Evolutionary conservation across 2,888 invertebrate genomes (phyloP), one percentile per base, ranked within the genome.

Genomic region (Drosophila fungiperda): DNA sequence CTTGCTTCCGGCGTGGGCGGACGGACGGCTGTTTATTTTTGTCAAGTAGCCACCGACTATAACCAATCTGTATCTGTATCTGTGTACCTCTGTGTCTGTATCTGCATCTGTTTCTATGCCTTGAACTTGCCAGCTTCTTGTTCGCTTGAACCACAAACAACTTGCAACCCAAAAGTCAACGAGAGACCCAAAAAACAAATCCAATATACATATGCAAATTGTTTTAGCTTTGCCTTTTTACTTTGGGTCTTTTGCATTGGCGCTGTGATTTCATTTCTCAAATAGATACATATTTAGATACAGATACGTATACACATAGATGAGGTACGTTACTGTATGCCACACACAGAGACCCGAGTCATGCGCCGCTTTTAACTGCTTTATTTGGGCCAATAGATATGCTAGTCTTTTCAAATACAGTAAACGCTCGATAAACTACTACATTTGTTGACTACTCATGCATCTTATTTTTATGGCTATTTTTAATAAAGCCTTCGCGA

Each of bases 1-100:
- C 26, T 64, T 64, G 80, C 78, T 78, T 80, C 83, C 86, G 82
- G 77, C 77, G 83, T 83, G 66, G 87, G 81, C 73, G 57, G 33
- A 38, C n/a, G 26, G 55, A 38, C n/a, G n/a, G 55, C 60, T 61
- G 59, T 82, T 84, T 84, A 73, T 83, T 82, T 76, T 82, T 59
- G 69, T 59, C 74, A 64, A 62, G 40, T 33, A 53, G 36, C 42
- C 53, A 61, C 63, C 49, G 61, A 50, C 75, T 49, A 54, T 40
- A 50, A 42, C 48, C 45, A 54, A 49, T 55, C 57, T 50, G 29
- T 74, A 32, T 68, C 53, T 45, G 50, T 45, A 36, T 23, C 33
- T 11, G 36, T 36, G 12, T 36, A 20, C 20, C 38, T 57, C 38
- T 52, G 35, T 45, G 5, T 53, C 3, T 50, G 35, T 60, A 23